Evolutionary conservation across 1,140 invertebrate genomes (phyloP).

Genomic region (Aporrectodea caliginosa): DNA sequence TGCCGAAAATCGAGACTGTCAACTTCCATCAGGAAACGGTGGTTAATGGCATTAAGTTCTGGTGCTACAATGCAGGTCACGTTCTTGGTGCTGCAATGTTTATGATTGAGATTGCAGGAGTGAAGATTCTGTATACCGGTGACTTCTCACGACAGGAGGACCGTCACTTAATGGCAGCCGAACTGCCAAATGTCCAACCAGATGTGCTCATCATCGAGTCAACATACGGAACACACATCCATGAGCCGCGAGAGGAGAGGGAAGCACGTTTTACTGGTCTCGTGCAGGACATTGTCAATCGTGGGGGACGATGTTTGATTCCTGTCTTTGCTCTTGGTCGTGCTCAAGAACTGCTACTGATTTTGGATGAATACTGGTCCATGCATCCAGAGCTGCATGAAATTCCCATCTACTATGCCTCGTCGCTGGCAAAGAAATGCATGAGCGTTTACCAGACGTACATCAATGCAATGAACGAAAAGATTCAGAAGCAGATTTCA

Average conservation of each 20-base stretch:
- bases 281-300: constrained; percentile 90
- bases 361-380: constrained; percentile 92
- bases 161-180: constrained; percentile 97
- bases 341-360: constrained; percentile 65
- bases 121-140: constrained; percentile 94
- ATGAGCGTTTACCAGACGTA: constrained; percentile 99
- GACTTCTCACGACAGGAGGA: constrained; percentile 99
- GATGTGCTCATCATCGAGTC: constrained; percentile 98
- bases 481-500: constrained; percentile 90
- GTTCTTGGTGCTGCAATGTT: constrained; percentile 99
- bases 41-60: constrained; percentile 89
- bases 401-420: constrained; percentile 99
- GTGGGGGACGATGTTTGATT: constrained; percentile 94
- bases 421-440: constrained; percentile 97
- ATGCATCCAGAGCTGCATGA: constrained; percentile 97
- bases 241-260: constrained; percentile 94
- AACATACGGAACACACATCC: constrained; percentile 98
- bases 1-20: constrained; percentile 98
- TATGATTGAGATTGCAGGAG: constrained; percentile 99
- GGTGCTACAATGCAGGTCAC: constrained; percentile 97
- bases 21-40: constrained; percentile 98
- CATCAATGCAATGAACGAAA: constrained; percentile 98
- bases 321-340: constrained; percentile 97
- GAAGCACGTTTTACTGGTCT: constrained; percentile 90
- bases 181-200: constrained; percentile 90